A percentile compares a stretch with the other conserved stretches of the same genome.
phyloP scores from a whole-genome alignment of 2,888 invertebrate species.

The Hemicrepidius hirtus region DNA sequence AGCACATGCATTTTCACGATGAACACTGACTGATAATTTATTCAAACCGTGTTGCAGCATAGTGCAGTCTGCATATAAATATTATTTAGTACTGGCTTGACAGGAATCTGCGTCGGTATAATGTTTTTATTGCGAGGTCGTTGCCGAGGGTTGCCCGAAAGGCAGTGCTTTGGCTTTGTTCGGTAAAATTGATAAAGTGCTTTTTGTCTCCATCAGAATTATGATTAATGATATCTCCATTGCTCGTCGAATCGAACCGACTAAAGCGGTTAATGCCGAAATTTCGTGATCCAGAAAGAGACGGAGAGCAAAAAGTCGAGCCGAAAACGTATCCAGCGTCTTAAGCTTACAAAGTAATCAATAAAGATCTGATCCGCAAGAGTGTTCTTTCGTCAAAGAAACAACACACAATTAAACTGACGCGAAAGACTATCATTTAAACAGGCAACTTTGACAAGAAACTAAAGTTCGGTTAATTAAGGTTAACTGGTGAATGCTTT shows the following conservation, averaged over 20 bases:
- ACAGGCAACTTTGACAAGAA: conserved; percentile 46
- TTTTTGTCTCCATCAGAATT: conserved; percentile 64
- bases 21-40: conserved; percentile 56
- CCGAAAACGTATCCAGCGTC: neutral
- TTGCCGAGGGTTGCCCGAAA: conserved; percentile 52
- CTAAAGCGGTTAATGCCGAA: conserved; percentile 5
- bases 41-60: conserved; percentile 56
- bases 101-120: conserved; percentile 55
- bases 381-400: conserved; percentile 53
- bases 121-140: conserved; percentile 56
- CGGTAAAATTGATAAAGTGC: conserved; percentile 65
- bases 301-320: conserved; percentile 29
- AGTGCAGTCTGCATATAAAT: conserved; percentile 57
- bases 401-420: conserved; percentile 55
- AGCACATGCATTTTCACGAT: conserved; percentile 50
- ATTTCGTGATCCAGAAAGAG: conserved; percentile 36
- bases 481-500: conserved; percentile 33
- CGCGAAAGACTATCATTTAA: conserved; percentile 52
- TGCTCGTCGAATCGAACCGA: conserved; percentile 30
- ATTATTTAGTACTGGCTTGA: conserved; percentile 56
- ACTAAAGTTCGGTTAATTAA: conserved; percentile 48
- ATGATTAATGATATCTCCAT: conserved; percentile 55
- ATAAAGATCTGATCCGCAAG: conserved; percentile 53
- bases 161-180: conserved; percentile 56
- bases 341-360: conserved; percentile 48